phyloP scores from a whole-genome alignment of 2,888 invertebrate genomes.

The Drosophila fungiperda region DNA sequence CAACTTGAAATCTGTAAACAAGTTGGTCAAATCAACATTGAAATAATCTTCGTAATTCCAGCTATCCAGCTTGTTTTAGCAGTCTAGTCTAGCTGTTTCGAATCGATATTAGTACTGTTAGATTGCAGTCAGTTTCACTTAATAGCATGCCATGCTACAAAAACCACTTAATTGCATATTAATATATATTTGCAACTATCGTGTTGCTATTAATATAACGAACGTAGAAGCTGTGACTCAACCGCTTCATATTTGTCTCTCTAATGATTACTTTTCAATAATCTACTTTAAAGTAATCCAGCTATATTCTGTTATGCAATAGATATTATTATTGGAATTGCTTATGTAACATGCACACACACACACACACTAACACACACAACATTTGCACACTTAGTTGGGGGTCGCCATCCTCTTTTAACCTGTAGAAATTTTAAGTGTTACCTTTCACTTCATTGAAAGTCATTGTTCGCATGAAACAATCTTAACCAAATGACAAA shows the following conservation, averaged over 20 bases:
- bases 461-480: not conserved
- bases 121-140: not conserved
- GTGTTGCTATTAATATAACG: not conserved
- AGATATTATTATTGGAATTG: not conserved
- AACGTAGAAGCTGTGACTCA: constrained; percentile 13
- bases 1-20: constrained; percentile 1
- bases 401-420: not conserved
- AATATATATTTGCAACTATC: not conserved
- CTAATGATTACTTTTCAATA: not conserved
- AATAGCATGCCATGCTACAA: not conserved
- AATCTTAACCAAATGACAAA: not conserved
- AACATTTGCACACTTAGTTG: not conserved
- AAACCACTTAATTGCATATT: constrained; percentile 7
- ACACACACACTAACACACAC: not conserved
- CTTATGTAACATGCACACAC: not conserved
- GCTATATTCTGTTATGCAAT: not conserved
- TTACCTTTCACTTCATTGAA: not conserved
- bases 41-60: not conserved
- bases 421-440: not conserved
- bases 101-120: not conserved
- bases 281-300: not conserved
- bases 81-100: not conserved
- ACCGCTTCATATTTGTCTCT: not conserved
- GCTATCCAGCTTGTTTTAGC: not conserved
- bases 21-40: constrained; percentile 7